Percentiles rank a stretch among this genome's conserved stretches.
These are phyloP conservation scores for Nysson spinosus DNA, from an alignment of 2,888 invertebrate genomes.

Conservation along the genomic window DNA sequence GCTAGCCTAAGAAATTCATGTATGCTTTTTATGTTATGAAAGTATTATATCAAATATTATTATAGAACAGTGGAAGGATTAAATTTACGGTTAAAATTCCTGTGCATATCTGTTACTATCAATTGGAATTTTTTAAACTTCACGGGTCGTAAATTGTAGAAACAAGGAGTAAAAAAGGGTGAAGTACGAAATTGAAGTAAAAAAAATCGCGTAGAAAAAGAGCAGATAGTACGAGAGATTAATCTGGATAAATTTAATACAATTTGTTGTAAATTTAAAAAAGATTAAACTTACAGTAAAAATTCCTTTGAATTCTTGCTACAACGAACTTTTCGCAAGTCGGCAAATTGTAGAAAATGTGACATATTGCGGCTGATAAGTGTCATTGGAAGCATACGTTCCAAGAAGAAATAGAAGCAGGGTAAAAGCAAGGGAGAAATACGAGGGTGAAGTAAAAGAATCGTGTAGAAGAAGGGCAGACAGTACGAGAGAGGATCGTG, in stretches of 20 bases:
- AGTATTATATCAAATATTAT: no score
- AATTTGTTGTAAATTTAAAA: no score
- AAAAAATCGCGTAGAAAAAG: background rate
- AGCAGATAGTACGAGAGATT: background rate
- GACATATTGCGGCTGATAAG: slow-evolving; percentile 32
- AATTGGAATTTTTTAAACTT: no score
- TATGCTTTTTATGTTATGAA: no score
- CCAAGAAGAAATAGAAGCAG: background rate
- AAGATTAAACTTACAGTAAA: no score
- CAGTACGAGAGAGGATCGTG: background rate
- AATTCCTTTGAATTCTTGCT: no score
- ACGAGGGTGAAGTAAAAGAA: no score
- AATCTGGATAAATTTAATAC: background rate
- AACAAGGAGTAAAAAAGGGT: slow-evolving; percentile 3
- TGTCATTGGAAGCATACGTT: slow-evolving; percentile 23
- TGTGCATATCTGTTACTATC: no score
- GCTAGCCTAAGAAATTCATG: no score
- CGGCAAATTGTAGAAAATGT: slow-evolving; percentile 43
- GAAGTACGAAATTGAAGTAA: background rate
- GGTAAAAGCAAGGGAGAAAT: background rate
- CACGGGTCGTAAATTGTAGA: slow-evolving; percentile 33
- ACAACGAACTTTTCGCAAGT: slow-evolving; percentile 22
- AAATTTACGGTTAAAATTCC: no score
- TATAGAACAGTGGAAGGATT: no score
- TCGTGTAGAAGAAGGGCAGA: background rate